Evolutionary conservation across 2,888 invertebrate genomes (phyloP).

Genomic region (Athrips mouffetella): DNA sequence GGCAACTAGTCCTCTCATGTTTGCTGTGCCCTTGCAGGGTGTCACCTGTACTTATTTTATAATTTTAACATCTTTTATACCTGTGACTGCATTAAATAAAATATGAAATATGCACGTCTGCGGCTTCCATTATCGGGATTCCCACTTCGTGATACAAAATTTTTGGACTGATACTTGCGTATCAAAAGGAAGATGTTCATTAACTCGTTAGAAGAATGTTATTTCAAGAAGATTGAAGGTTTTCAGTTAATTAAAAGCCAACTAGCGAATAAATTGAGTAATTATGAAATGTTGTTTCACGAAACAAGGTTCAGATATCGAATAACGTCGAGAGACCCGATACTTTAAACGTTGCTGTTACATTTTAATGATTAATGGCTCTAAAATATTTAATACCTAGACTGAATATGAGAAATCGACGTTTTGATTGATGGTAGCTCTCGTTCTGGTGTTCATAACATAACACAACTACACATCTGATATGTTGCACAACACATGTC

Average conservation of each 20-base stretch:
- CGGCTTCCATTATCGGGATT: constrained; percentile 41
- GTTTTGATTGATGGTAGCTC: constrained; percentile 20
- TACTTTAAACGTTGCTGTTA: constrained; percentile 14
- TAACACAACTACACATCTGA: background rate
- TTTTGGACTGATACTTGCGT: background rate
- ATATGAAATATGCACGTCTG: constrained; percentile 40
- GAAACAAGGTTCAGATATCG: constrained; percentile 4
- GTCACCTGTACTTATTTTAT: no score
- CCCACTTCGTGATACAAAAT: constrained; percentile 13
- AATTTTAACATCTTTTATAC: no score
- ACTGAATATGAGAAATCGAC: constrained; percentile 18
- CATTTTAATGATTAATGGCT: constrained; percentile 16
- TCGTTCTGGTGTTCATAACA: background rate
- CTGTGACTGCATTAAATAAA: no score
- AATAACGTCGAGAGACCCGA: constrained; percentile 7
- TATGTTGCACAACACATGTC: constrained; percentile 1
- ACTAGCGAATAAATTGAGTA: background rate
- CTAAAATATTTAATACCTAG: constrained; percentile 20
- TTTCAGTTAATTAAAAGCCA: background rate
- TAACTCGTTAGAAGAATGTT: background rate
- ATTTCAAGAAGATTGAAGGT: background rate
- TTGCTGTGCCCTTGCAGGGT: no score
- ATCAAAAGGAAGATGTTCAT: background rate
- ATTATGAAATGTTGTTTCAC: constrained; percentile 1
- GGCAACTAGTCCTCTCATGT: no score